These are phyloP conservation scores for Stictocephala bisonia DNA, from an alignment of 2,888 invertebrate genomes.

Conservation along the genomic window DNA sequence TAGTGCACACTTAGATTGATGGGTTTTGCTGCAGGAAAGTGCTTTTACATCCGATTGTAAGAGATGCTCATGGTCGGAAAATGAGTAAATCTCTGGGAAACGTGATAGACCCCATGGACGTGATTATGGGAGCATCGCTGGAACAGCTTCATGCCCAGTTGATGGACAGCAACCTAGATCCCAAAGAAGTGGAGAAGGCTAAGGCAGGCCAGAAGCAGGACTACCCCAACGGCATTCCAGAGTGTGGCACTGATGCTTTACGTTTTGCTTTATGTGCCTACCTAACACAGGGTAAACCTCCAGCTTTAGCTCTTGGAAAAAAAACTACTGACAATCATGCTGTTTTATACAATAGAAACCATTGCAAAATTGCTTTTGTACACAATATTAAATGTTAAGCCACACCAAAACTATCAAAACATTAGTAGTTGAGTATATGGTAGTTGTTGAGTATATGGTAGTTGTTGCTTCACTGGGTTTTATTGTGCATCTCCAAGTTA, in stretches of 20 bases:
- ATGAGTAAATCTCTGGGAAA: constrained; percentile 99
- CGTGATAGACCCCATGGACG: constrained; percentile 97
- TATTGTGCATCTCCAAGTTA: no score
- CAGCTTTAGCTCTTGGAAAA: no score
- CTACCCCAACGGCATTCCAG: constrained; percentile 91
- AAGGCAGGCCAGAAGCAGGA: constrained; percentile 72
- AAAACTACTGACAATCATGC: no score
- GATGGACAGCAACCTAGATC: constrained; percentile 84
- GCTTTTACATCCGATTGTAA: constrained; percentile 95
- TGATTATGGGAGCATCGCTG: constrained; percentile 87
- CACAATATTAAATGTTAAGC: not conserved
- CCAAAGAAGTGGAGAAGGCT: constrained; percentile 82
- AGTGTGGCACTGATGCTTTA: constrained; percentile 95
- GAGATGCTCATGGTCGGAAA: constrained; percentile 98
- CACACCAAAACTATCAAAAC: not conserved
- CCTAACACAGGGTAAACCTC: constrained; percentile 76
- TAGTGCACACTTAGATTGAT: no score
- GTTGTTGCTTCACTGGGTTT: no score
- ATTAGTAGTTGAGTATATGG: no score
- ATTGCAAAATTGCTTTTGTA: no score
- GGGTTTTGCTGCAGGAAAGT: constrained; percentile 74
- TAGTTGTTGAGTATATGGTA: no score
- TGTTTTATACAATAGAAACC: no score
- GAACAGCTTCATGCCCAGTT: constrained; percentile 83
- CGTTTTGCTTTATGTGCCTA: constrained; percentile 92